Conservation (phyloP, 2,888 invertebrate genomes). For the Caenorhabditis sp. region DNA sequence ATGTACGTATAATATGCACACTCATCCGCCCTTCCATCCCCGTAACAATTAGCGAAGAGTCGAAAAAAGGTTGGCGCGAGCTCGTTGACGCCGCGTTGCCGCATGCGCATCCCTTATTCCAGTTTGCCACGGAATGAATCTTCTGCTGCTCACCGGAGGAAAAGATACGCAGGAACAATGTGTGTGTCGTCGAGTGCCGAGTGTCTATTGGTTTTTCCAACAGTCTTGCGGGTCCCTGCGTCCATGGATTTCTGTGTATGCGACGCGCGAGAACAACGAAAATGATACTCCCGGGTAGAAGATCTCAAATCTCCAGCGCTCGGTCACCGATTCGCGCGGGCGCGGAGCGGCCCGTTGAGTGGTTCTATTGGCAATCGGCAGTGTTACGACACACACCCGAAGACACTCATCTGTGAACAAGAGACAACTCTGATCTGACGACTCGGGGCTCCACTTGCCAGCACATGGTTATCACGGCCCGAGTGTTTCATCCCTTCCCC, state of each 20-base stretch:
- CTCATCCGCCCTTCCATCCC: slow-evolving; percentile 46
- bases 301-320: slow-evolving; percentile 27
- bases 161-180: slow-evolving; percentile 36
- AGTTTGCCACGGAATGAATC: slow-evolving; percentile 37
- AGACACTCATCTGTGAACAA: slow-evolving; percentile 47
- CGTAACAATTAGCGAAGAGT: slow-evolving; percentile 55
- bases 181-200: slow-evolving; percentile 44
- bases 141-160: slow-evolving; percentile 2
- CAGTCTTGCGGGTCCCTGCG: slow-evolving; percentile 39
- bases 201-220: slow-evolving; percentile 50
- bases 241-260: slow-evolving; percentile 7
- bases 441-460: slow-evolving; percentile 1
- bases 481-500: slow-evolving; percentile 25
- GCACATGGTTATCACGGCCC: slow-evolving; percentile 4
- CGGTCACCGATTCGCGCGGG: slow-evolving; percentile 37
- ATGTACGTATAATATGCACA: slow-evolving; percentile 63
- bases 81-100: slow-evolving; percentile 59
- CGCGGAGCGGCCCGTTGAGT: slow-evolving; percentile 48
- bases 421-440: slow-evolving; percentile 47
- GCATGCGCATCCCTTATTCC: slow-evolving; percentile 56
- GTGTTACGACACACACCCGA: slow-evolving; percentile 24
- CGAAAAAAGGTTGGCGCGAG: slow-evolving; percentile 59
- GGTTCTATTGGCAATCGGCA: slow-evolving; percentile 40
- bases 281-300: slow-evolving; percentile 45
- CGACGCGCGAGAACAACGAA: slow-evolving; percentile 44